A percentile compares a stretch with the other conserved stretches of the same genome.
Evolutionary conservation across 1,140 invertebrate species (phyloP).

Genomic region (Drosophila varians): DNA sequence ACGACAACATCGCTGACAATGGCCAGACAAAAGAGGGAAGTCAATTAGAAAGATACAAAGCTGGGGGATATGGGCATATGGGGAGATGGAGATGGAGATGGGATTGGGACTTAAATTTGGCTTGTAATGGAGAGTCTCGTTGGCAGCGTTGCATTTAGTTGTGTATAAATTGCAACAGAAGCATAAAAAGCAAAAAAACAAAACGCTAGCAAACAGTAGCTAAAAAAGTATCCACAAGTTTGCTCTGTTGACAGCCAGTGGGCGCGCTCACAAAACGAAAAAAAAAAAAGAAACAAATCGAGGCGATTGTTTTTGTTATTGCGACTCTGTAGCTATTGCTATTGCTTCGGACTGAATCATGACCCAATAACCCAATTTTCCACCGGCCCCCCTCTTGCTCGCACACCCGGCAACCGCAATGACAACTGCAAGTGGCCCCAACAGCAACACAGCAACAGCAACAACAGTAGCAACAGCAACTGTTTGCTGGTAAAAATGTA

Average conservation of each 20-base stretch:
- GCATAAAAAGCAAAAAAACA: constrained; percentile 43
- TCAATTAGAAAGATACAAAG: constrained; percentile 80
- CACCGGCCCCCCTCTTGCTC: constrained; percentile 51
- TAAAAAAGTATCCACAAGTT: constrained; percentile 78
- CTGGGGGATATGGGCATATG: constrained; percentile 1
- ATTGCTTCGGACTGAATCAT: constrained; percentile 80
- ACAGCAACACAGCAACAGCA: constrained; percentile 15
- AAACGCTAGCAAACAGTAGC: constrained; percentile 72
- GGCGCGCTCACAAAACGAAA: constrained; percentile 58
- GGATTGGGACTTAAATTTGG: constrained; percentile 30
- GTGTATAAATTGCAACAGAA: constrained; percentile 54
- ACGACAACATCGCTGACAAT: constrained; percentile 67
- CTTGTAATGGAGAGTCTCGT: neutral
- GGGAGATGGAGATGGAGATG: constrained; percentile 1
- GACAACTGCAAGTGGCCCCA: constrained; percentile 54
- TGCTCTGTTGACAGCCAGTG: constrained; percentile 59
- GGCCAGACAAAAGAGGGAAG: constrained; percentile 76
- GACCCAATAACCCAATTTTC: constrained; percentile 79
- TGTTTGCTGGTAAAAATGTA: constrained; percentile 58
- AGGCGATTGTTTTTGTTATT: constrained; percentile 63
- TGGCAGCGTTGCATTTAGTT: constrained; percentile 3
- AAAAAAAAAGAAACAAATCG: constrained; percentile 68
- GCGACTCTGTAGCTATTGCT: constrained; percentile 27
- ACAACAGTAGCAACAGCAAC: constrained; percentile 34
- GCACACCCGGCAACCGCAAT: constrained; percentile 59